Percentiles rank a stretch among this genome's conserved stretches.
Conservation (phyloP, 2,113 vertebrate genomes). For the Bombycilla garrulus region DNA sequence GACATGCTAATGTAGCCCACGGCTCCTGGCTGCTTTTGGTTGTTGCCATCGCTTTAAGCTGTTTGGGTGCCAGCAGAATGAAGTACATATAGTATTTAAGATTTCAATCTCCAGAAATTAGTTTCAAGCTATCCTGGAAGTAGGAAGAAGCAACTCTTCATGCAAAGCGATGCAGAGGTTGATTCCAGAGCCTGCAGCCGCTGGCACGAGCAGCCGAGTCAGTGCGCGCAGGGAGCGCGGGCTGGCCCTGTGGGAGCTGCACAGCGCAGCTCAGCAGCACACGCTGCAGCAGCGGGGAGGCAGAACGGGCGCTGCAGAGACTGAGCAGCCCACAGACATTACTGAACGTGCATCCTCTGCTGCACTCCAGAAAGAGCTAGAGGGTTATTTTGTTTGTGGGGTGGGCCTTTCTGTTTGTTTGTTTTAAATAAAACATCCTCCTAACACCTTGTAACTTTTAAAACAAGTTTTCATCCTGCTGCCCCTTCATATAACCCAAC, state of each 20-base stretch:
- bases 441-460: not conserved
- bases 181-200: not conserved
- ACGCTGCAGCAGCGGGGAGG: not conserved
- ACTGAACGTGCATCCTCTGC: not conserved
- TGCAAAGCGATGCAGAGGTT: not conserved
- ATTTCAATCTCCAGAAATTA: not conserved
- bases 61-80: not conserved
- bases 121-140: not conserved
- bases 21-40: not conserved
- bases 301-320: not conserved
- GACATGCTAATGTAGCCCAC: not conserved
- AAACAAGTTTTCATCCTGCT: not conserved
- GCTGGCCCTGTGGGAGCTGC: not conserved
- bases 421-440: not conserved
- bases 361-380: not conserved
- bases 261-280: rapidly evolving
- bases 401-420: not conserved
- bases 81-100: not conserved
- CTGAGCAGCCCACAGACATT: not conserved
- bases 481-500: not conserved
- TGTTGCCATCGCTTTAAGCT: not conserved
- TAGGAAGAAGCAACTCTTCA: not conserved
- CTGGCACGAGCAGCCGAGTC: not conserved
- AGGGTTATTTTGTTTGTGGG: not conserved
- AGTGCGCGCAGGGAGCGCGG: rapidly evolving